Percentiles rank a stretch among this genome's conserved stretches.
Conservation (phyloP, 1,140 invertebrate genomes). For the Cecropterus lyciades region DNA sequence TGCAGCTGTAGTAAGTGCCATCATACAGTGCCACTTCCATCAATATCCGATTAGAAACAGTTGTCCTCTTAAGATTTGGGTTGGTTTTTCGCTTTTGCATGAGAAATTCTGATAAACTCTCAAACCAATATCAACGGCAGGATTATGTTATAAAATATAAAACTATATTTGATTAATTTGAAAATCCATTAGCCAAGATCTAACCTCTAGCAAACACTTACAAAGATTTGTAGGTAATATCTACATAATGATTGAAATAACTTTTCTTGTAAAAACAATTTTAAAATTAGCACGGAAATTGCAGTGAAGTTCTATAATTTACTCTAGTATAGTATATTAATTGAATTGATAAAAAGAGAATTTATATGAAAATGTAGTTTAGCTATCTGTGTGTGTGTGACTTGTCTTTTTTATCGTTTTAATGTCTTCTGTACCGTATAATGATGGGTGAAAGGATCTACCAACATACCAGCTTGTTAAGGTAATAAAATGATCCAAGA, state of each 20-base stretch:
- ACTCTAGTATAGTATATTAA: slow-evolving; percentile 37
- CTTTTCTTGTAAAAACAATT: slow-evolving; percentile 25
- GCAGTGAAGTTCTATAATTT: slow-evolving; percentile 10
- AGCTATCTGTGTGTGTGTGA: slow-evolving; percentile 82
- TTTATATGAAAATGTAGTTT: slow-evolving; percentile 63
- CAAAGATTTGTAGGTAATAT: slow-evolving; percentile 19
- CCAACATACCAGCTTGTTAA: slow-evolving; percentile 86
- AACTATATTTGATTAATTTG: slow-evolving; percentile 2
- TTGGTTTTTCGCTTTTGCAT: slow-evolving; percentile 33
- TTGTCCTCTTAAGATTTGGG: slow-evolving; percentile 11
- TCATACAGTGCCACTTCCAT: background rate
- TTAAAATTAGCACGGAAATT: slow-evolving; percentile 30
- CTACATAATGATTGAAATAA: slow-evolving; percentile 2
- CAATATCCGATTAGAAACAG: background rate
- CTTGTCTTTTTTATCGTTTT: slow-evolving; percentile 83
- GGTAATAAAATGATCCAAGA: slow-evolving; percentile 80
- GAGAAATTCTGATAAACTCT: slow-evolving; percentile 10
- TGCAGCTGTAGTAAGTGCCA: slow-evolving; percentile 30
- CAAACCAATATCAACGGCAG: slow-evolving; percentile 22
- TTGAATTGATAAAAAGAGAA: slow-evolving; percentile 33
- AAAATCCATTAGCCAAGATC: slow-evolving; percentile 7
- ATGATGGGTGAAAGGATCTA: slow-evolving; percentile 84
- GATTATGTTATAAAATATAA: slow-evolving; percentile 15
- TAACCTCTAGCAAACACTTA: slow-evolving; percentile 10
- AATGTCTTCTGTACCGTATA: slow-evolving; percentile 81